phyloP scores from a whole-genome alignment of 2,888 invertebrate genomes.

The Luperina nickerlii region DNA sequence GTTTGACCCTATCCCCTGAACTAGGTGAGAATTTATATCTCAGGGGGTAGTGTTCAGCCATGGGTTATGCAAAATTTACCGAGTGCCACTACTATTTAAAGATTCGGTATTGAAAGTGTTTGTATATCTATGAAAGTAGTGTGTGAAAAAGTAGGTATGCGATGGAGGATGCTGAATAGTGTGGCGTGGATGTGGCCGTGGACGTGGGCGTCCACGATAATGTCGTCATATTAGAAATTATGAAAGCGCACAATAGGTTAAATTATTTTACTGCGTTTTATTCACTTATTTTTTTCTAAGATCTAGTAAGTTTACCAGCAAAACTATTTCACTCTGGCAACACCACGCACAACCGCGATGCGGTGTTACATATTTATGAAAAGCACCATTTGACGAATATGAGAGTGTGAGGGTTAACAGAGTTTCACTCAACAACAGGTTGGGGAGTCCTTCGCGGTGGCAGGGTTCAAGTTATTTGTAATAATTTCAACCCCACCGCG shows the following conservation, averaged over 20 bases:
- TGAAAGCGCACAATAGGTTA: background rate
- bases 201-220: too few relatives aligned
- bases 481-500: conserved; percentile 35
- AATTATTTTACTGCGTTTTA: background rate
- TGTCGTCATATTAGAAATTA: too few relatives aligned
- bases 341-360: conserved; percentile 32
- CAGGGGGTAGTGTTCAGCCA: too few relatives aligned
- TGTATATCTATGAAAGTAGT: too few relatives aligned
- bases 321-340: conserved; percentile 28
- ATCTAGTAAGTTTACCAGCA: background rate
- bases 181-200: too few relatives aligned
- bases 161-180: too few relatives aligned
- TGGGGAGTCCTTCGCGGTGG: conserved; percentile 59
- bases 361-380: conserved; percentile 78
- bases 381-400: conserved; percentile 78
- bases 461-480: conserved; percentile 53
- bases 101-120: too few relatives aligned
- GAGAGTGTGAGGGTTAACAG: conserved; percentile 71
- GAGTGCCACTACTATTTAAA: too few relatives aligned
- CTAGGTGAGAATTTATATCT: too few relatives aligned
- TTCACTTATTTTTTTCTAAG: background rate
- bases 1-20: too few relatives aligned
- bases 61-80: too few relatives aligned
- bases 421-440: conserved; percentile 56
- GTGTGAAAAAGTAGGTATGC: too few relatives aligned